Evolutionary conservation across 2,888 invertebrate genomes (phyloP), one percentile per base, ranked within the genome.

Genomic region (Ophion ventricosus): DNA sequence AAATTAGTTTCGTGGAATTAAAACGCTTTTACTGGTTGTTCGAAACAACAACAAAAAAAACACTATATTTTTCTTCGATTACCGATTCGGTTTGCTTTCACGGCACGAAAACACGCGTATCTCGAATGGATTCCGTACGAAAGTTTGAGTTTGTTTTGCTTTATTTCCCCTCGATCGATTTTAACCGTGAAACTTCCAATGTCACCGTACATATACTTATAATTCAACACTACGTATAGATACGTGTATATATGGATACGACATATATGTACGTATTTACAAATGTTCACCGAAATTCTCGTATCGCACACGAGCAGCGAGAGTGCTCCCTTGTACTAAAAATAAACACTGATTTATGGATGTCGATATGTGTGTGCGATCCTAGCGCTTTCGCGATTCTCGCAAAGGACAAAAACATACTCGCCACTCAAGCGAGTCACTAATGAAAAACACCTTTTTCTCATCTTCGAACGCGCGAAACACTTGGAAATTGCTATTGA

Each of bases 321-420:
- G 63, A 61, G 79, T 75, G 35, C 29, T 77, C 64, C 43, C 67
- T 66, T 81, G 84, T 83, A 88, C 90, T 91, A 91, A 90, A 90
- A 91, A 91, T 91, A 91, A 90, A 90, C 89, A 90, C 89, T 88
- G 90, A 88, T 87, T 87, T 87, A 85, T 83, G 87, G 73, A 85
- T 79, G 80, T 74, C 74, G 49, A 79, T 73, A 78, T 83, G 81
- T 86, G 49, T 49, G 86, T 84, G 85, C 79, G 67, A 85, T 84
- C 83, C 86, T 78, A 84, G 83, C 88, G 85, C 85, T 85, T 85
- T 87, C 85, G 82, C 73, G 74, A 86, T 85, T 85, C 86, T 87
- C 85, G 82, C 73, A 70, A 86, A 89, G 89, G 89, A 89, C 90
- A 88, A 90, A 90, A 90, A 90, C 89, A 90, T 86, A 90, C 90